A percentile compares a stretch with the other conserved stretches of the same genome.
These are phyloP conservation scores for Seladonia tumulorum DNA, from an alignment of 2,888 invertebrate genomes.

Conservation along the genomic window DNA sequence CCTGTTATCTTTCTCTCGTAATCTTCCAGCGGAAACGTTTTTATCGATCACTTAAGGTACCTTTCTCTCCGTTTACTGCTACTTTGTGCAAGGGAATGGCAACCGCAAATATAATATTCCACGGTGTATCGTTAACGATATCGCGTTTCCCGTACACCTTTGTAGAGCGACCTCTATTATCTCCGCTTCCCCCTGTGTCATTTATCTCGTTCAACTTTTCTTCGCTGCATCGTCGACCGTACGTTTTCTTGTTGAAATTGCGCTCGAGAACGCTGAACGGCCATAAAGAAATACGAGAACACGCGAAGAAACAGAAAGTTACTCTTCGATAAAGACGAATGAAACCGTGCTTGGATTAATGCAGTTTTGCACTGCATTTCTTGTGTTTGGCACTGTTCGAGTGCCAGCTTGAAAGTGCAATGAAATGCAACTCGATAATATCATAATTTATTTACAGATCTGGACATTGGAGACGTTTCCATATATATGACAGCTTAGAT, in stretches of 20 bases:
- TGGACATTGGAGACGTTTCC: too few species aligned
- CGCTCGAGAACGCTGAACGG: neutral
- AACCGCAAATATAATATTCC: constrained; percentile 30
- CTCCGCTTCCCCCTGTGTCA: constrained; percentile 22
- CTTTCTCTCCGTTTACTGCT: constrained; percentile 21
- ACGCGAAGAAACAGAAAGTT: neutral
- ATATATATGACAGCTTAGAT: too few species aligned
- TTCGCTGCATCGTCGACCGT: constrained; percentile 11
- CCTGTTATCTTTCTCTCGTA: constrained; percentile 1
- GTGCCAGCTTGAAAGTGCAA: too few species aligned
- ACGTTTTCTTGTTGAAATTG: neutral
- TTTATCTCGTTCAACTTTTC: constrained; percentile 35
- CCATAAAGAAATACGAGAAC: neutral
- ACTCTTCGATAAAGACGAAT: neutral
- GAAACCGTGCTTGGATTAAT: neutral
- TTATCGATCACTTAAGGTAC: constrained; percentile 8
- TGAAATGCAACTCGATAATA: too few species aligned
- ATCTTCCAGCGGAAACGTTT: constrained; percentile 6
- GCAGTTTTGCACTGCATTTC: too few species aligned
- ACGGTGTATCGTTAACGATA: constrained; percentile 48
- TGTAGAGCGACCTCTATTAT: constrained; percentile 41
- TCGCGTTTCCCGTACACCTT: constrained; percentile 43
- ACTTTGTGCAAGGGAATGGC: constrained; percentile 1
- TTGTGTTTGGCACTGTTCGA: too few species aligned
- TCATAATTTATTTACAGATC: too few species aligned